Evolutionary conservation across 2,113 vertebrate genomes (phyloP).

Genomic region (Nymphicus hollandicus): DNA sequence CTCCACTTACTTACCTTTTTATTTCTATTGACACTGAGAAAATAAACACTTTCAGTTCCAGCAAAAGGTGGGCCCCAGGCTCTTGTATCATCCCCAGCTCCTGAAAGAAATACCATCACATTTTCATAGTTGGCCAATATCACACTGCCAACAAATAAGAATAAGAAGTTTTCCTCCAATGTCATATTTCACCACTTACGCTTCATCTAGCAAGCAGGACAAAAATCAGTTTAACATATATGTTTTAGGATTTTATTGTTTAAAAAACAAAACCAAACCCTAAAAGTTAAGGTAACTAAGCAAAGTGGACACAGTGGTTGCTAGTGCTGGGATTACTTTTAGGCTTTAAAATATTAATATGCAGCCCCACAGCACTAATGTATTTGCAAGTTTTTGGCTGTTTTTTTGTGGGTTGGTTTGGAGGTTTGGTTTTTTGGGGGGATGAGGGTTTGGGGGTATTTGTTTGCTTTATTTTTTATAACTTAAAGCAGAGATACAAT

Average conservation of each 20-base stretch:
- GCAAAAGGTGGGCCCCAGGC: slow-evolving; percentile 92
- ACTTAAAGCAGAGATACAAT: neutral
- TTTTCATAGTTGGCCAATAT: neutral
- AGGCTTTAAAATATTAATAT: neutral
- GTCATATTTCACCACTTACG: neutral
- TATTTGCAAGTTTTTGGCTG: neutral
- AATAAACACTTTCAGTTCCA: slow-evolving; percentile 87
- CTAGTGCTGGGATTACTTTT: neutral
- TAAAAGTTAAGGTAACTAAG: neutral
- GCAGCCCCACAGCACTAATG: neutral
- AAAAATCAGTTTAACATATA: neutral
- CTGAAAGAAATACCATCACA: slow-evolving; percentile 68
- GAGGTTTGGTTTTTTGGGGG: neutral
- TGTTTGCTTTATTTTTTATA: neutral
- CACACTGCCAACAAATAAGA: neutral
- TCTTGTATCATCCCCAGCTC: slow-evolving; percentile 90
- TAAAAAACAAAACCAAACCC: neutral
- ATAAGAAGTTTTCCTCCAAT: neutral
- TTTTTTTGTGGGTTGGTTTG: neutral
- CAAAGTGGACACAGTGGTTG: neutral
- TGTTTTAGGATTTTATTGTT: neutral
- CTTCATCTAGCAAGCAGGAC: neutral
- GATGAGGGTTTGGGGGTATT: too few species aligned
- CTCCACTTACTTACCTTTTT: slow-evolving; percentile 84
- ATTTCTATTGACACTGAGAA: slow-evolving; percentile 95